Evolutionary conservation across 1,140 invertebrate species (phyloP), one percentile per base, ranked within the genome.

Genomic region (Heliconius himera): DNA sequence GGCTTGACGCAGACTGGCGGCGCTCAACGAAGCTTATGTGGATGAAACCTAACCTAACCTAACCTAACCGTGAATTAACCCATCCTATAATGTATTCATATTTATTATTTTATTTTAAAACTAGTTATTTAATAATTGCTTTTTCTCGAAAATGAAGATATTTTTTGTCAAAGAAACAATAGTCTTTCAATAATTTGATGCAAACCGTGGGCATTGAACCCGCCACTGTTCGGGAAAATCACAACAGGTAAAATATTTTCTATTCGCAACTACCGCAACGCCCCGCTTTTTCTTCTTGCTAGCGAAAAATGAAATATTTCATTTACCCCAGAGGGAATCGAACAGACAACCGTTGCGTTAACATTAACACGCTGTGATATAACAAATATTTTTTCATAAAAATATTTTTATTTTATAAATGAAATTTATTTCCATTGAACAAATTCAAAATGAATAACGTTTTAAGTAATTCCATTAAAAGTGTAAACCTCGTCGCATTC

Each of bases 401-500:
- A 29, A 16, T 66, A 66, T 66, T 20, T 51, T 51, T 51, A 51
- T 51, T 6, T 20, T 20, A 20, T 51, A 51, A 51, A 51, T 18
- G 5, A 20, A 51, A 56, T 56, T 22, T 22, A 22, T 56, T 22
- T 22, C 11, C 8, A 11, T 56, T 22, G 8, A 56, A 56, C 20
- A 66, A 66, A 66, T 66, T 66, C n/a, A 60, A 60, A 60, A 60
- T 60, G 54, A 60, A 60, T 60, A 51, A 51, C n/a, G 54, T 20
- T n/a, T 56, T 56, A 56, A 66, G 26, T 66, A 66, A 66, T 66
- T 66, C 60, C 60, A 66, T 66, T 66, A 66, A 66, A 66, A 26
- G 60, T 66, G 60, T 66, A 66, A 66, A 66, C 60, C 60, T 66
- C 60, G 60, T 66, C 60, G 60, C 9, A 29, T 66, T 66, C 60